Percentiles rank a stretch among this genome's conserved stretches.
Evolutionary conservation across 2,113 vertebrate species (phyloP).

Genomic region (Lonchura striata): DNA sequence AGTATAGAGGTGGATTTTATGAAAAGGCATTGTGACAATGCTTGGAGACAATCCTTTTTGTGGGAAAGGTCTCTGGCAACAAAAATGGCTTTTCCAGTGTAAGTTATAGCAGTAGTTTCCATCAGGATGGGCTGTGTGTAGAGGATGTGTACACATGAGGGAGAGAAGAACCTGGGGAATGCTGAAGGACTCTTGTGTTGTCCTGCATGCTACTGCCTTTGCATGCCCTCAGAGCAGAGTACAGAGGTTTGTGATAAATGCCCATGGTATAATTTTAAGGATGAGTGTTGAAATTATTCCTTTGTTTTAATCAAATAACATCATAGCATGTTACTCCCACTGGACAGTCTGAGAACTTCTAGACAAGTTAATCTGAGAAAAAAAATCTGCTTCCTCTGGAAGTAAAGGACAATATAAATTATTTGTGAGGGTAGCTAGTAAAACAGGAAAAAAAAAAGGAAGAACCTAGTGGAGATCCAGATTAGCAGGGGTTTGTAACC

Average conservation of each 20-base stretch:
- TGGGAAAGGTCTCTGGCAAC: neutral
- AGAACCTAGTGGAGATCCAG: neutral
- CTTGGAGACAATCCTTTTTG: neutral
- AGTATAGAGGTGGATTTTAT: neutral
- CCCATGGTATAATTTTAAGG: neutral
- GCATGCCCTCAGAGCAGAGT: neutral
- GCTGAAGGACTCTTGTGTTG: neutral
- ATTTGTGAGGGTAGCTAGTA: neutral
- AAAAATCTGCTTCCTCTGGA: neutral
- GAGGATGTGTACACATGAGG: neutral
- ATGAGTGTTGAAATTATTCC: neutral
- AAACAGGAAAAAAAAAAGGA: neutral
- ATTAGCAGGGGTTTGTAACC: neutral
- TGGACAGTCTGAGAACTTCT: neutral
- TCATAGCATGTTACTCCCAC: neutral
- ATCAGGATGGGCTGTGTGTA: neutral
- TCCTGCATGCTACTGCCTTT: neutral
- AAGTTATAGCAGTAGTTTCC: neutral
- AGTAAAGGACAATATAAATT: neutral
- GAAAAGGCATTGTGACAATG: neutral
- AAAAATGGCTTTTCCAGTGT: neutral
- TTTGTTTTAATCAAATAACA: neutral
- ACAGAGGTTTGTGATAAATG: neutral
- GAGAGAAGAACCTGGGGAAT: neutral
- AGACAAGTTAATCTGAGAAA: neutral